These are phyloP conservation scores for Morpho deidamia DNA, from an alignment of 2,888 invertebrate species.

Conservation along the genomic window DNA sequence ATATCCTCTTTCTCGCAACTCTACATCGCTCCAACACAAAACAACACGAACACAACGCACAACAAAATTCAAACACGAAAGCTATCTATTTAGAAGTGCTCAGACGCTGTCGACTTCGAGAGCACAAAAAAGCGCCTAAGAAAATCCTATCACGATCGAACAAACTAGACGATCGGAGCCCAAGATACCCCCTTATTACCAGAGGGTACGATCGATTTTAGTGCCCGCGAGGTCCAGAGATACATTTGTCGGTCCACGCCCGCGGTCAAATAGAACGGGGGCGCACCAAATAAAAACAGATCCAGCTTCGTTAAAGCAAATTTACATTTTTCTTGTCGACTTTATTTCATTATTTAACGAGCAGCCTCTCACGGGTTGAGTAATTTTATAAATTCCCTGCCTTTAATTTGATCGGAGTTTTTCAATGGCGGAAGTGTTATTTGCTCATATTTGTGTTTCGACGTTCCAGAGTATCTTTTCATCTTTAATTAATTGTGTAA, in stretches of 20 bases:
- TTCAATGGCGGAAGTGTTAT: neutral
- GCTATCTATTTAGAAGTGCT: constrained; percentile 49
- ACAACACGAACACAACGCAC: constrained; percentile 1
- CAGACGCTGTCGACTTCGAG: constrained; percentile 35
- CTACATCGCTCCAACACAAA: neutral
- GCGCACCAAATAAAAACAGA: constrained; percentile 48
- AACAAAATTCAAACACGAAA: constrained; percentile 25
- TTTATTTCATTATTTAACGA: constrained; percentile 50
- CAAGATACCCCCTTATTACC: constrained; percentile 23
- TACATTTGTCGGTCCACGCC: constrained; percentile 15
- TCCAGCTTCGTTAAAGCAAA: constrained; percentile 63
- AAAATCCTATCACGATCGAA: constrained; percentile 21
- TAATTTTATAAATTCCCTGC: constrained; percentile 32
- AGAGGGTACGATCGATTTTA: constrained; percentile 16
- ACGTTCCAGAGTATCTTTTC: neutral
- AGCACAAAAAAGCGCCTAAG: constrained; percentile 31
- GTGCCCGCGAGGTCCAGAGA: neutral
- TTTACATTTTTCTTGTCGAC: constrained; percentile 58
- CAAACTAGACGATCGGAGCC: constrained; percentile 8
- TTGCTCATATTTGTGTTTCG: constrained; percentile 2
- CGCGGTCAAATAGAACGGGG: constrained; percentile 32
- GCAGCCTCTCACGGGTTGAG: constrained; percentile 33
- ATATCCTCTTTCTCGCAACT: neutral
- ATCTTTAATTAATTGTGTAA: neutral
- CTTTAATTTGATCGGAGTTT: constrained; percentile 40